Evolutionary conservation across 2,797 vertebrate genomes (phyloP).

Genomic region (Meriones psammophilus): DNA sequence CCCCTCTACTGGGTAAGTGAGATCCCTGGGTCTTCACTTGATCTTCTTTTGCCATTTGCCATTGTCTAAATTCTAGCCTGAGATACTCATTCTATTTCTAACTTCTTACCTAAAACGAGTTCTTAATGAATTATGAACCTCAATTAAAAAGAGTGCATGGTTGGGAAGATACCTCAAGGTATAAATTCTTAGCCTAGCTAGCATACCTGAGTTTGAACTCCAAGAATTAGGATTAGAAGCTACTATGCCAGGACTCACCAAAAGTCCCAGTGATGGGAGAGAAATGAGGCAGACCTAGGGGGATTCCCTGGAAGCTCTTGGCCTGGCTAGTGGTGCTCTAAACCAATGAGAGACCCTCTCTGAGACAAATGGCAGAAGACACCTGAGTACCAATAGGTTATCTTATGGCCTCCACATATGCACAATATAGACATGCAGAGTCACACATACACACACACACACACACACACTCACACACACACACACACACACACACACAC

Average conservation of each 20-base stretch:
- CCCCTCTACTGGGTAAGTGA: neutral
- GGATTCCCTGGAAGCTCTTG: neutral
- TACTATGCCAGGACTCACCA: neutral
- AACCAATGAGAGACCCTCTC: neutral
- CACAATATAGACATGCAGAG: neutral
- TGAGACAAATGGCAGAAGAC: neutral
- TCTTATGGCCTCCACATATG: neutral
- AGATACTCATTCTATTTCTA: neutral
- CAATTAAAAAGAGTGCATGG: neutral
- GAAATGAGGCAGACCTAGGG: neutral
- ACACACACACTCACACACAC: too few relatives aligned
- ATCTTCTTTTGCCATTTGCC: neutral
- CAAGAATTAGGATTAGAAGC: neutral
- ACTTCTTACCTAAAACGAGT: neutral
- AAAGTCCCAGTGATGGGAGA: too few relatives aligned
- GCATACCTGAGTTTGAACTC: neutral
- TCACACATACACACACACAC: neutral
- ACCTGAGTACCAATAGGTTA: neutral
- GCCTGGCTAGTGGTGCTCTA: neutral
- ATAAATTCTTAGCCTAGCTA: neutral
- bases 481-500: neutral
- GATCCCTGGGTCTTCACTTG: neutral
- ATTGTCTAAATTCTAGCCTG: constrained; percentile 39
- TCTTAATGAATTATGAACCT: constrained; percentile 7
- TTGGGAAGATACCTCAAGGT: neutral